Conservation (phyloP, 2,888 invertebrate species). For the Rhingia rostrata region DNA sequence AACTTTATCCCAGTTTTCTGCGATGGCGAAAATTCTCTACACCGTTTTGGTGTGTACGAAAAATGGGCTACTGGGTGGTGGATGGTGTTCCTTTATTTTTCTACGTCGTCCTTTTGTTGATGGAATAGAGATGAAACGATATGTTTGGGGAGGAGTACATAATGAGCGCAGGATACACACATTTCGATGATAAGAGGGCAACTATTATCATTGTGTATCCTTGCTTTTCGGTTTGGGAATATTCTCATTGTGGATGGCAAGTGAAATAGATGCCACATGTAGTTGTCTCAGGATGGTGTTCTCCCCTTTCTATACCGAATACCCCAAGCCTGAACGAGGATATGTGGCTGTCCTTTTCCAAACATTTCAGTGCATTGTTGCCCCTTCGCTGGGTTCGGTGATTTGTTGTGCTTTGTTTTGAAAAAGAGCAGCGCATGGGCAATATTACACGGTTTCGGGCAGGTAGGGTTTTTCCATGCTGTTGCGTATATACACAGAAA, state of each 20-base stretch:
- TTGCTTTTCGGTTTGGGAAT: constrained; percentile 18
- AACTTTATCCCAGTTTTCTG: constrained; percentile 69
- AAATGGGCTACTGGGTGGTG: constrained; percentile 66
- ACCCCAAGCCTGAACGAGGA: not conserved
- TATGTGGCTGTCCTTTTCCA: constrained; percentile 65
- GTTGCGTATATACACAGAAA: constrained; percentile 48
- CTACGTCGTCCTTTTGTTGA: not conserved
- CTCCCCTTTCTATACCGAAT: constrained; percentile 6
- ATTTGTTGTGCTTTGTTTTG: constrained; percentile 56
- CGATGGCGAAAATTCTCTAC: constrained; percentile 69
- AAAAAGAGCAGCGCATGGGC: constrained; percentile 59
- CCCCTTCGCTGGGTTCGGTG: constrained; percentile 14
- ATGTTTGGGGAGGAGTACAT: constrained; percentile 50
- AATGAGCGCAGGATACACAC: constrained; percentile 70
- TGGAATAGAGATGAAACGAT: constrained; percentile 42
- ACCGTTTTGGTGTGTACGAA: constrained; percentile 51
- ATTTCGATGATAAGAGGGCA: constrained; percentile 60
- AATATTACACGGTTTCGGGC: constrained; percentile 31
- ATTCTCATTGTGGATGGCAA: constrained; percentile 52
- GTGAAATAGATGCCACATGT: constrained; percentile 13
- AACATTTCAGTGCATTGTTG: constrained; percentile 65
- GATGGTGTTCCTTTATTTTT: not conserved
- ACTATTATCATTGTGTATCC: constrained; percentile 50
- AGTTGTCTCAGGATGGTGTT: constrained; percentile 17
- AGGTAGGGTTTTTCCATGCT: constrained; percentile 57